phyloP scores from a whole-genome alignment of 2,113 vertebrate genomes.

The Cnemophilus loriae region DNA sequence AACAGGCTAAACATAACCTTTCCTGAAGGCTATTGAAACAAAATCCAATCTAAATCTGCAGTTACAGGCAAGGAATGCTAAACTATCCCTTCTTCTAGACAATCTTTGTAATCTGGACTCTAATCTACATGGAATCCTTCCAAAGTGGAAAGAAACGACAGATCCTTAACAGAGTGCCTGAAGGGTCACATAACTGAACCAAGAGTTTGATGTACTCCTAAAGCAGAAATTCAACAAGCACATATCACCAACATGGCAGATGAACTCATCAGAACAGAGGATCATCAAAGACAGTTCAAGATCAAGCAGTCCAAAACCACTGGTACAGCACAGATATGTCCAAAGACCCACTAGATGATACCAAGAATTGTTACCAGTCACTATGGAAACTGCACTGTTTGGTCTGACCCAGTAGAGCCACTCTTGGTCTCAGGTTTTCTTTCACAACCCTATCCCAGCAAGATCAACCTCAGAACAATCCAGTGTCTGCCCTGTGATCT shows the following conservation, averaged over 20 bases:
- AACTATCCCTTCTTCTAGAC: neutral
- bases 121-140: neutral
- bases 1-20: neutral
- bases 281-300: neutral
- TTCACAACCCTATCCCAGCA: neutral
- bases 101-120: neutral
- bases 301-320: neutral
- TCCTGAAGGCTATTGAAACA: neutral
- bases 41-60: neutral
- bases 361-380: neutral
- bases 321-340: neutral
- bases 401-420: neutral
- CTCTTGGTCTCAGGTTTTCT: neutral
- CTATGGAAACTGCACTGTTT: neutral
- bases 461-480: neutral
- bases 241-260: accelerated
- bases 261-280: neutral
- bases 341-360: neutral
- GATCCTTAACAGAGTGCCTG: neutral
- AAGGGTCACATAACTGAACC: neutral
- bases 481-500: neutral
- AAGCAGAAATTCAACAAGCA: neutral
- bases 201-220: neutral
- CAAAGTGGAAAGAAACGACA: neutral
- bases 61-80: neutral